These are phyloP conservation scores for Colostygia pectinataria DNA, from an alignment of 2,888 invertebrate species.

Conservation along the genomic window DNA sequence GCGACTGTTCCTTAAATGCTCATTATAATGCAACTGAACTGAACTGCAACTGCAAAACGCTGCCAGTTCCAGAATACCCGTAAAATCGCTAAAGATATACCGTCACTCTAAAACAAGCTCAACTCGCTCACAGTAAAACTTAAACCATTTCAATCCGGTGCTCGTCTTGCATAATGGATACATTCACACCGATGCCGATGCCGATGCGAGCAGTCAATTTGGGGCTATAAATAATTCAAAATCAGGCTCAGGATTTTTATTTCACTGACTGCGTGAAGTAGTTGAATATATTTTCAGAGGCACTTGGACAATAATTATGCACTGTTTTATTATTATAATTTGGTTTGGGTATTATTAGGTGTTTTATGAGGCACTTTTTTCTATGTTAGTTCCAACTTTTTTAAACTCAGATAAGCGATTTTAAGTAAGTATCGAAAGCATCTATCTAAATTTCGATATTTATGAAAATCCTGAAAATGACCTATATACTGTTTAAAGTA, in stretches of 20 bases:
- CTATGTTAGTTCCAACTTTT: too few relatives aligned
- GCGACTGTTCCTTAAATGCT: not conserved
- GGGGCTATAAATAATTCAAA: constrained; percentile 14
- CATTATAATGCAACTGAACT: constrained; percentile 43
- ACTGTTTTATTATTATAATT: constrained; percentile 6
- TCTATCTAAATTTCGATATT: too few relatives aligned
- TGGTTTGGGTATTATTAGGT: too few relatives aligned
- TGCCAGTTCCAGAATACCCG: constrained; percentile 41
- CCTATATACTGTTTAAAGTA: too few relatives aligned
- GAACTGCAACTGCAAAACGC: constrained; percentile 44
- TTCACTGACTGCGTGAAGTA: constrained; percentile 2
- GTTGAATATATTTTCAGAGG: not conserved
- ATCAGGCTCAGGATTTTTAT: constrained; percentile 12
- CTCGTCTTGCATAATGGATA: constrained; percentile 48
- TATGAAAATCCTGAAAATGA: too few relatives aligned
- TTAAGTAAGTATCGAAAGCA: too few relatives aligned
- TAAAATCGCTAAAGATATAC: constrained; percentile 55
- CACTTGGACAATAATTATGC: not conserved
- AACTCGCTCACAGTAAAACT: constrained; percentile 56
- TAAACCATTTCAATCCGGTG: constrained; percentile 52
- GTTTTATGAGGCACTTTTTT: too few relatives aligned
- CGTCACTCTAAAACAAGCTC: constrained; percentile 55
- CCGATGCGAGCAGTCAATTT: constrained; percentile 31
- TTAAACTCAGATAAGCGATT: too few relatives aligned
- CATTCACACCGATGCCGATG: constrained; percentile 44